Percentiles rank a stretch among this genome's conserved stretches.
Conservation (phyloP, 2,113 vertebrate genomes). For the Peromyscus californicus region DNA sequence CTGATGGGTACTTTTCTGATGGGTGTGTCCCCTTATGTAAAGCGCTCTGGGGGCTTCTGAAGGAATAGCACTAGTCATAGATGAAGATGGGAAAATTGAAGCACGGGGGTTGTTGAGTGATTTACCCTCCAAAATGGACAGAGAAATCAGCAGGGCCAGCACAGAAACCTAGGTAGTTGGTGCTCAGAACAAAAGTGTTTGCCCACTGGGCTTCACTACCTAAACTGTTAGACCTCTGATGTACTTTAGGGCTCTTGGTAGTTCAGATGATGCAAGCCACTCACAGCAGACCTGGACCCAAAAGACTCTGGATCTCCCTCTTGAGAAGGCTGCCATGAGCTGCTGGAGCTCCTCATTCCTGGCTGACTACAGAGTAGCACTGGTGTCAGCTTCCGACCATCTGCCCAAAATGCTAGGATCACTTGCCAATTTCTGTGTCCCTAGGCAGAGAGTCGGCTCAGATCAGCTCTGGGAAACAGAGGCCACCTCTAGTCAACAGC, state of each 20-base stretch:
- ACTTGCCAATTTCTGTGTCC: not conserved
- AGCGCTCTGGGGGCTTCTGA: not conserved
- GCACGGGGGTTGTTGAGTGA: not conserved
- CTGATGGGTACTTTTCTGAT: not conserved
- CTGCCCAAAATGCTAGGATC: not conserved
- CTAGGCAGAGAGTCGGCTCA: not conserved
- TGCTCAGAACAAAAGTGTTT: not conserved
- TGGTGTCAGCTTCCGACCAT: not conserved
- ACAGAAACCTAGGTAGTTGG: not conserved
- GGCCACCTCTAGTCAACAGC: not conserved
- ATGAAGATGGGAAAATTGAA: not conserved
- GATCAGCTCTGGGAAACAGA: not conserved
- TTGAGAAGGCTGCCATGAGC: no score
- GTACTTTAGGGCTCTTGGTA: not conserved
- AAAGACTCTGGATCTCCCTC: not conserved
- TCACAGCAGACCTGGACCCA: not conserved
- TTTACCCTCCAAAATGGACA: not conserved
- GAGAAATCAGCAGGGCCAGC: not conserved
- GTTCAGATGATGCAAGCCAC: not conserved
- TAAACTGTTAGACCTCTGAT: not conserved
- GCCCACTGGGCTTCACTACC: accelerated
- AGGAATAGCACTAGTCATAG: not conserved
- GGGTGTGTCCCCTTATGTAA: not conserved
- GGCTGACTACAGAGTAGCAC: not conserved
- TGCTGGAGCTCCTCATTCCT: not conserved